A percentile compares a stretch with the other conserved stretches of the same genome.
phyloP scores from a whole-genome alignment of 2,113 vertebrate genomes.

The Scolopax mira region DNA sequence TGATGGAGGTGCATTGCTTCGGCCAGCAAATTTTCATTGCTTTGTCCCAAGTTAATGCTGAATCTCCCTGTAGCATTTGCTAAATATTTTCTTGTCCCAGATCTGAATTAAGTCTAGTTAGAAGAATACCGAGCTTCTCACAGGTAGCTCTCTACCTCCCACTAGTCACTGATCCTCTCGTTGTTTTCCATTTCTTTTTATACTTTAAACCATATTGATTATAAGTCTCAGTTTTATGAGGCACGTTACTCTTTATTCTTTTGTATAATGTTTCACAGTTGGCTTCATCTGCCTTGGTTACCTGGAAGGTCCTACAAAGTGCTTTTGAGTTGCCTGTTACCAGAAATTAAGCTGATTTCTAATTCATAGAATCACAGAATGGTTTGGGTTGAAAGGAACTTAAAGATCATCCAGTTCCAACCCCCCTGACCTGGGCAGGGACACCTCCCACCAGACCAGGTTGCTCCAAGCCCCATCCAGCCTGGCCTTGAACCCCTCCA shows the following conservation, averaged over 20 bases:
- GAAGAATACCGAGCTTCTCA: not conserved
- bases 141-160: not conserved
- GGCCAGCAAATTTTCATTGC: not conserved
- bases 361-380: not conserved
- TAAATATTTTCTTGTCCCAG: not conserved
- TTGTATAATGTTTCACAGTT: not conserved
- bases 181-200: not conserved
- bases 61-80: not conserved
- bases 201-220: not conserved
- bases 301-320: not conserved
- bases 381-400: no score
- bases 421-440: no score
- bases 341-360: not conserved
- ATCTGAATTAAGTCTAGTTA: not conserved
- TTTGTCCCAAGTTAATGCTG: not conserved
- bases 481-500: no score
- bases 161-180: not conserved
- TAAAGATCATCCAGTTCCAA: no score
- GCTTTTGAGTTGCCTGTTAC: not conserved
- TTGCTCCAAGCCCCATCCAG: no score
- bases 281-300: not conserved
- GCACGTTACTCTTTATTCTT: not conserved
- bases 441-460: no score
- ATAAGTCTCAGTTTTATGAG: not conserved
- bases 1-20: not conserved